These are phyloP conservation scores for Pan troglodytes DNA, from an alignment of 2,113 vertebrate genomes.

Conservation along the genomic window NHGRI_mPanTro3-v2.1_pri NC_072404.2:92726501-92727000, in stretches of 20 bases:
- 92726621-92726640: not conserved
- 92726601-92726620: not conserved
- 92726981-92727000: not conserved
- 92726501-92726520: not conserved
- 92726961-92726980: conserved; percentile 52
- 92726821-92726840: not conserved
- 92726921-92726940: not conserved
- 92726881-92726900: not conserved
- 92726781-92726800: not conserved
- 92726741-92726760: not conserved
- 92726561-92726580: not conserved
- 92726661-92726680: not conserved
- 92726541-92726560: not conserved
- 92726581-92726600: not conserved
- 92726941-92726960: conserved; percentile 37
- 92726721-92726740: not conserved
- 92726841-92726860: not conserved
- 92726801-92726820: not conserved
- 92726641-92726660: not conserved
- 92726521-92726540: not conserved
- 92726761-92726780: not conserved
- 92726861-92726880: not conserved
- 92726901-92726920: conserved; percentile 34
- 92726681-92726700: not conserved
- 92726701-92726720: not conserved